Conservation (phyloP, 2,797 vertebrate species). For the Poeciliopsis turneri region DNA sequence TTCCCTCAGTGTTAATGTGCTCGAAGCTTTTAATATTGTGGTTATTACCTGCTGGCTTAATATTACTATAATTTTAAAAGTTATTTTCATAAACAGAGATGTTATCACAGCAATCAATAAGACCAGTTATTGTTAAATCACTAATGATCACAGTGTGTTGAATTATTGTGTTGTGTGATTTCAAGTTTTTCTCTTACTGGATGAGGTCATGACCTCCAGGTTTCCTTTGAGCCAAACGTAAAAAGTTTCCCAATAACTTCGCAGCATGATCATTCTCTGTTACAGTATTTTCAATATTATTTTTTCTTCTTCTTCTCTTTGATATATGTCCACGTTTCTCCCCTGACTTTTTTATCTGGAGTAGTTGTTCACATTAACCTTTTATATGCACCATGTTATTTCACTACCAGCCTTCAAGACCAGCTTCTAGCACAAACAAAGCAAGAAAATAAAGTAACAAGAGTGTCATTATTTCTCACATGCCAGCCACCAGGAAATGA, state of each 20-base stretch:
- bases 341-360: slow-evolving; percentile 74
- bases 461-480: slow-evolving; percentile 59
- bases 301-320: slow-evolving; percentile 29
- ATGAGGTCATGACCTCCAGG: neutral
- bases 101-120: neutral
- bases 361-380: slow-evolving; percentile 73
- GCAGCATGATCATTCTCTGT: slow-evolving; percentile 20
- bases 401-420: slow-evolving; percentile 57
- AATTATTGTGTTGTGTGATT: neutral
- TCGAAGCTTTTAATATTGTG: neutral
- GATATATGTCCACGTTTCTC: slow-evolving; percentile 58
- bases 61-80: neutral
- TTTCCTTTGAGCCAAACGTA: slow-evolving; percentile 20
- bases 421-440: slow-evolving; percentile 45
- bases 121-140: neutral
- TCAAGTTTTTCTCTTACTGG: neutral
- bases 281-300: slow-evolving; percentile 9
- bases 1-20: neutral
- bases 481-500: slow-evolving; percentile 54
- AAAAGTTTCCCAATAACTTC: slow-evolving; percentile 23
- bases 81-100: neutral
- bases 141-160: neutral
- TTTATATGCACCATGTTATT: slow-evolving; percentile 71
- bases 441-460: slow-evolving; percentile 40
- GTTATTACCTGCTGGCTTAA: neutral